phyloP scores from a whole-genome alignment of 2,113 vertebrate species.

The Oreochromis tanganicae region DNA sequence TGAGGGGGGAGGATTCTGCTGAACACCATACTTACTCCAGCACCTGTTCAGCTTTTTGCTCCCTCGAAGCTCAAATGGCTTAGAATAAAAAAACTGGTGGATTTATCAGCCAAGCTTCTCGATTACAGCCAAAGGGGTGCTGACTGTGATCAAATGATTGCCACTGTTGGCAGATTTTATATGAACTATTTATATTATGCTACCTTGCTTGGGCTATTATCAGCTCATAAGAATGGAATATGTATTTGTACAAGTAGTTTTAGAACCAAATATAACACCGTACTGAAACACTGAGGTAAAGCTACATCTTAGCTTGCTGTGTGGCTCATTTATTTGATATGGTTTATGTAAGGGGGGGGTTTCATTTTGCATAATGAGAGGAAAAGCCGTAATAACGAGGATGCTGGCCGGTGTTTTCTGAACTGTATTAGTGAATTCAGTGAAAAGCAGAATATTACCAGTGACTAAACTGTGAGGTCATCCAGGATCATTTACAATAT shows the following conservation, averaged over 20 bases:
- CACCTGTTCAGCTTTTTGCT: neutral
- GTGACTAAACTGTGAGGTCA: neutral
- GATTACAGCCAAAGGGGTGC: neutral
- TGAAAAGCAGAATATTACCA: neutral
- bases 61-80: neutral
- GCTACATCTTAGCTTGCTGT: neutral
- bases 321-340: neutral
- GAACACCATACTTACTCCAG: neutral
- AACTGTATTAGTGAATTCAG: neutral
- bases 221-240: neutral
- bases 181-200: neutral
- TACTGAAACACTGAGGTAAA: neutral
- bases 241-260: neutral
- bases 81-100: neutral
- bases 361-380: neutral
- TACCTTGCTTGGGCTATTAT: neutral
- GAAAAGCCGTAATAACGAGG: neutral
- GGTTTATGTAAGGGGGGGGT: fast-evolving
- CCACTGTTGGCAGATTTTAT: neutral
- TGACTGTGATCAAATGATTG: neutral
- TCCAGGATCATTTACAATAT: neutral
- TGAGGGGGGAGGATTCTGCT: neutral
- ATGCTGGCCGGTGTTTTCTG: neutral
- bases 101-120: neutral
- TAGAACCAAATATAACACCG: neutral